Evolutionary conservation across 2,888 invertebrate genomes (phyloP).

Genomic region (Linnaemya vulpina): DNA sequence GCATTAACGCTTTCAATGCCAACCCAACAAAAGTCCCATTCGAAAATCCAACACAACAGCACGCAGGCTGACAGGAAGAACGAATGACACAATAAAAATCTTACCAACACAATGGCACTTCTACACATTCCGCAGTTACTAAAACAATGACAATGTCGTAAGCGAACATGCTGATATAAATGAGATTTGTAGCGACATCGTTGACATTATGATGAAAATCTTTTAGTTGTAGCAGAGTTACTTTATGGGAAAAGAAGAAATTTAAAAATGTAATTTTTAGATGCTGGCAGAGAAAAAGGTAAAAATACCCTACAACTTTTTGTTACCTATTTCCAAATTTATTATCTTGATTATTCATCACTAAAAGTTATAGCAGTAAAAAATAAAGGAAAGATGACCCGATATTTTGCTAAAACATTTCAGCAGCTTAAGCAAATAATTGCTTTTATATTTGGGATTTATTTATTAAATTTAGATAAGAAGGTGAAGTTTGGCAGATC

Average conservation of each 20-base stretch:
- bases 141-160: constrained; percentile 53
- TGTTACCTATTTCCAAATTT: constrained; percentile 1
- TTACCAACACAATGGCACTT: background rate
- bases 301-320: constrained; percentile 2
- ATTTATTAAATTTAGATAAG: background rate
- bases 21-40: constrained; percentile 36
- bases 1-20: constrained; percentile 56
- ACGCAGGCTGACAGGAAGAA: constrained; percentile 32
- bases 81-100: constrained; percentile 29
- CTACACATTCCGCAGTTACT: constrained; percentile 42
- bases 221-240: constrained; percentile 30
- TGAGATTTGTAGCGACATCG: constrained; percentile 65
- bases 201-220: constrained; percentile 69
- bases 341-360: constrained; percentile 15
- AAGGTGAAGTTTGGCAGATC: background rate
- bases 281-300: background rate
- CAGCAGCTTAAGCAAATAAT: background rate
- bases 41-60: constrained; percentile 26
- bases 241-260: background rate
- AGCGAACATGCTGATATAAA: constrained; percentile 50
- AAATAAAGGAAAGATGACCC: background rate
- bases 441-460: background rate
- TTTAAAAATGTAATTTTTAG: background rate
- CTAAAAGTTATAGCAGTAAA: background rate
- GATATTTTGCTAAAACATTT: background rate